Conservation (phyloP, 1,140 invertebrate genomes). For the Episyrphus balteatus region DNA sequence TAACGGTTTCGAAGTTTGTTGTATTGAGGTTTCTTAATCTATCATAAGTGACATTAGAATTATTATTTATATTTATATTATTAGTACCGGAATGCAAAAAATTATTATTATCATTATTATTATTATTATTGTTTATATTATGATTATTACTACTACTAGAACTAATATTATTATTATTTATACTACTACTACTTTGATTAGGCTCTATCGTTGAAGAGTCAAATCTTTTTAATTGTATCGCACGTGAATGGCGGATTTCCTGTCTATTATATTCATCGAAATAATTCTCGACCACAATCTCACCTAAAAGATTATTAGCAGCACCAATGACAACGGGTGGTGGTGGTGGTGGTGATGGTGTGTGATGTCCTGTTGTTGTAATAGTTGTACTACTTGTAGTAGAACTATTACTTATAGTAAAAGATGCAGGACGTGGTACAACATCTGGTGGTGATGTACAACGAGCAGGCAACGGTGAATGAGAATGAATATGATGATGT, state of each 20-base stretch:
- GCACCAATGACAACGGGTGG: slow-evolving; percentile 6
- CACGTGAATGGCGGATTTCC: slow-evolving; percentile 19
- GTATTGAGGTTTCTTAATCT: background rate
- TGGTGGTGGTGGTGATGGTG: slow-evolving; percentile 9
- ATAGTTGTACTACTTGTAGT: no score
- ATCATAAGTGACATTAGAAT: slow-evolving; percentile 7
- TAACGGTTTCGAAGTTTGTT: background rate
- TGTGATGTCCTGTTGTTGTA: no score
- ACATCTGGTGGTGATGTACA: slow-evolving; percentile 32
- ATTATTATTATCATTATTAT: slow-evolving; percentile 23
- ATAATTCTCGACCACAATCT: slow-evolving; percentile 35
- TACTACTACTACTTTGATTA: slow-evolving; percentile 12
- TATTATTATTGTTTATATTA: slow-evolving; percentile 24
- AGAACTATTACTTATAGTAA: slow-evolving; percentile 10
- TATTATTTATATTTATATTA: slow-evolving; percentile 34
- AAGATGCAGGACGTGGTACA: slow-evolving; percentile 29
- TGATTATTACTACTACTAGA: slow-evolving; percentile 2
- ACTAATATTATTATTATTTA: background rate
- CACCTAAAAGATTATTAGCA: slow-evolving; percentile 3
- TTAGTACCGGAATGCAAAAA: slow-evolving; percentile 13
- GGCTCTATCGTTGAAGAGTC: background rate
- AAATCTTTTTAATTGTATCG: background rate
- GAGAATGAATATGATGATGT: no score
- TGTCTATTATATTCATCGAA: slow-evolving; percentile 35
- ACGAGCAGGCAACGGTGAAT: slow-evolving; percentile 7